Evolutionary conservation across 2,888 invertebrate species (phyloP).

Genomic region (Sinhomidia bicolor): DNA sequence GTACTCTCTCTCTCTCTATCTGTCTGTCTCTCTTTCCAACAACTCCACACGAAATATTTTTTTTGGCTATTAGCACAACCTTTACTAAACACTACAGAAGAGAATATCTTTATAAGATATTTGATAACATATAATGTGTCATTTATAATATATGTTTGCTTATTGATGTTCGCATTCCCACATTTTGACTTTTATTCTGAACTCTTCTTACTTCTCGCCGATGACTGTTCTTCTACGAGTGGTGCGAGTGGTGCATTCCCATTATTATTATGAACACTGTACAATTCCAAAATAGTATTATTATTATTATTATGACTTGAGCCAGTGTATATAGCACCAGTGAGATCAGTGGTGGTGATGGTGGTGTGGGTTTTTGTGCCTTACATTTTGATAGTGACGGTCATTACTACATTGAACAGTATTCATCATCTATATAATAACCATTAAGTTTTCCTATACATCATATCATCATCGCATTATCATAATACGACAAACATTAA

Average conservation of each 20-base stretch:
- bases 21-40: too few species aligned
- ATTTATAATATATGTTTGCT: slow-evolving; percentile 35
- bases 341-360: slow-evolving; percentile 32
- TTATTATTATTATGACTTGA: neutral
- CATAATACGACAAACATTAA: slow-evolving; percentile 13
- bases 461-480: neutral
- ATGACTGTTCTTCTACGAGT: neutral
- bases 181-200: slow-evolving; percentile 45
- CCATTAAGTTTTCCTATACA: neutral
- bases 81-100: neutral
- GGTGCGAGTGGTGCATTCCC: neutral
- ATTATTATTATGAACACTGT: neutral
- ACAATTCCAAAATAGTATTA: slow-evolving; percentile 8
- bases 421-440: neutral
- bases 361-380: slow-evolving; percentile 40
- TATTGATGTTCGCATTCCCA: slow-evolving; percentile 32
- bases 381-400: slow-evolving; percentile 36
- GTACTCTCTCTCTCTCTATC: neutral
- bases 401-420: neutral
- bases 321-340: neutral
- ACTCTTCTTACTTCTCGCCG: neutral
- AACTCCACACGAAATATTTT: slow-evolving; percentile 5
- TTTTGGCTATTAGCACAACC: slow-evolving; percentile 8
- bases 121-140: slow-evolving; percentile 6
- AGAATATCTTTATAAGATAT: neutral